Evolutionary conservation across 1,140 invertebrate genomes (phyloP).

Genomic region (Vanessa tameamea): DNA sequence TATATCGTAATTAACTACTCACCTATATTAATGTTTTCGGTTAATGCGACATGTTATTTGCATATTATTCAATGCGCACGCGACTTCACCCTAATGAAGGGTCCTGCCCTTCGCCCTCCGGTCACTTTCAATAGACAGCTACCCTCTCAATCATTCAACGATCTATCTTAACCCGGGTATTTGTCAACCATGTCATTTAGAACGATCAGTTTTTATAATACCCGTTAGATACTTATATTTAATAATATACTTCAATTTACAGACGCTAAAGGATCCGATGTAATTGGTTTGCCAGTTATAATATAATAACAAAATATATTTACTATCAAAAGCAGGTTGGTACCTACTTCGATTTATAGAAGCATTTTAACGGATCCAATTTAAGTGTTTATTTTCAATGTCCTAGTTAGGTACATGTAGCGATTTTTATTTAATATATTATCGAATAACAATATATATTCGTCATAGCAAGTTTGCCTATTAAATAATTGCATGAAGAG

Average conservation of each 20-base stretch:
- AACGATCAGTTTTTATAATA: conserved; percentile 24
- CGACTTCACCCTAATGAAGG: conserved; percentile 33
- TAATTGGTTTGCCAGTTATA: background rate
- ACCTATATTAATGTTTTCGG: conserved; percentile 4
- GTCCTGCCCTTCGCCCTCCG: conserved; percentile 24
- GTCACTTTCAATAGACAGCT: conserved; percentile 35
- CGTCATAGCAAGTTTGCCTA: no score
- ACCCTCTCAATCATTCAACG: conserved; percentile 60
- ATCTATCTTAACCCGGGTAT: conserved; percentile 49
- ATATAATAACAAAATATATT: no score
- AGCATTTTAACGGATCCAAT: no score
- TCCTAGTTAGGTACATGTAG: no score
- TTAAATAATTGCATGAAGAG: no score
- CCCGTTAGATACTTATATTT: background rate
- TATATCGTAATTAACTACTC: background rate
- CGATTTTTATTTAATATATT: no score
- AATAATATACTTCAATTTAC: background rate
- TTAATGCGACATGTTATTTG: conserved; percentile 19
- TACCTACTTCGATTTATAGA: no score
- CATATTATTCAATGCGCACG: conserved; percentile 28
- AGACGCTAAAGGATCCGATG: background rate
- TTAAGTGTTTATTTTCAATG: no score
- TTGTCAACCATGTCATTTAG: conserved; percentile 34
- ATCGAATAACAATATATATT: no score
- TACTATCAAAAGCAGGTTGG: no score